phyloP scores from a whole-genome alignment of 2,113 vertebrate genomes.

The Junco hyemalis region DNA sequence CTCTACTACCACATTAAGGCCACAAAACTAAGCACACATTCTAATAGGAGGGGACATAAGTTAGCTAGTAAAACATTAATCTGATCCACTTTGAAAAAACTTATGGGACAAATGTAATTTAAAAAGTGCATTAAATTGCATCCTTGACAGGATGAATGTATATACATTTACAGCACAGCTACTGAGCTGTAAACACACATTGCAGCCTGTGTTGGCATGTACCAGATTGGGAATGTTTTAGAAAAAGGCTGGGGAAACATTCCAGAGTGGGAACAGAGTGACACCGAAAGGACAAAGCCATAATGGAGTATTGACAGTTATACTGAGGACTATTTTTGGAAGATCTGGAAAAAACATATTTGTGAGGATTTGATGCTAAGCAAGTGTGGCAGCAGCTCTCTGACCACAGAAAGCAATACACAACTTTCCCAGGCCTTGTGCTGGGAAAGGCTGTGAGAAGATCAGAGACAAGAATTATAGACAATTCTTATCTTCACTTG shows the following conservation, averaged over 20 bases:
- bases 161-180: neutral
- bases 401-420: neutral
- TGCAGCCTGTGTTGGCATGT: neutral
- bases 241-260: neutral
- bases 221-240: neutral
- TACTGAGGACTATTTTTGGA: neutral
- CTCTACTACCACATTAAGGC: neutral
- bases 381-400: neutral
- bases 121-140: neutral
- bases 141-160: neutral
- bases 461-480: neutral
- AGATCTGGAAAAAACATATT: accelerated
- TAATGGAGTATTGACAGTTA: accelerated
- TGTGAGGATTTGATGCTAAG: neutral
- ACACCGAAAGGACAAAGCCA: neutral
- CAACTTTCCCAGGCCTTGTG: neutral
- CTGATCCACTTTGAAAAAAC: neutral
- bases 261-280: neutral
- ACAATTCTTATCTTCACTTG: neutral
- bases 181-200: neutral
- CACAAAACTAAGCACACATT: neutral
- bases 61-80: neutral
- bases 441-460: neutral
- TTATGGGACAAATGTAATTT: neutral
- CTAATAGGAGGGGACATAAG: neutral